Percentiles rank a stretch among this genome's conserved stretches.
phyloP scores from a whole-genome alignment of 2,888 invertebrate genomes.

The Autographa gamma region DNA sequence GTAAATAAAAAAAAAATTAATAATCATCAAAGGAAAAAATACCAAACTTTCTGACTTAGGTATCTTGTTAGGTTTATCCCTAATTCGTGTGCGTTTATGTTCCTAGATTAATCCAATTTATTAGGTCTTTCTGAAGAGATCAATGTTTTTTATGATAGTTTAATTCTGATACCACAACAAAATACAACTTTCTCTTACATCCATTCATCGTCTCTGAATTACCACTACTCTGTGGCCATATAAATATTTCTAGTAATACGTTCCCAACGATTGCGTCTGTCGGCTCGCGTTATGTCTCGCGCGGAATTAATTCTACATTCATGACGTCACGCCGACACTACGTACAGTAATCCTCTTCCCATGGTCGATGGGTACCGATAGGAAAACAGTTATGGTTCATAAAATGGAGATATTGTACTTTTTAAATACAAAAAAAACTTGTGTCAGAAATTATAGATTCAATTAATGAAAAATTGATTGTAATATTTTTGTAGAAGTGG shows the following conservation, averaged over 20 bases:
- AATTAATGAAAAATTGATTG: no score
- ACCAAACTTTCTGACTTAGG: no score
- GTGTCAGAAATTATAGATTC: no score
- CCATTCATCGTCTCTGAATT: not conserved
- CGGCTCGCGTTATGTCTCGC: conserved; percentile 79
- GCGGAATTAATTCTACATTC: conserved; percentile 86
- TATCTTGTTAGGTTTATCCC: no score
- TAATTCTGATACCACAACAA: not conserved
- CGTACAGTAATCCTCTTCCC: conserved; percentile 80
- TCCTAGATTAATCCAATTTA: not conserved
- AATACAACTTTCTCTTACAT: not conserved
- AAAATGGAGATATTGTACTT: no score
- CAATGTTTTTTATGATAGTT: no score
- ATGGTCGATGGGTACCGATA: conserved; percentile 66
- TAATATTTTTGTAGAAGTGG: no score
- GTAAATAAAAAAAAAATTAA: no score
- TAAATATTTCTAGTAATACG: conserved; percentile 62
- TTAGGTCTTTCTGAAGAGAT: no score
- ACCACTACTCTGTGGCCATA: conserved; percentile 22
- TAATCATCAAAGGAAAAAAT: no score
- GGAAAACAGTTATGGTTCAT: conserved; percentile 58
- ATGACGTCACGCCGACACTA: conserved; percentile 80
- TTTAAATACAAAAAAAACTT: no score
- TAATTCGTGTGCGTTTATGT: no score
- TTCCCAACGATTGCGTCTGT: conserved; percentile 81